These are phyloP conservation scores for Ariolimax columbianus DNA, from an alignment of 2,888 invertebrate species.

Conservation along the genomic window DNA sequence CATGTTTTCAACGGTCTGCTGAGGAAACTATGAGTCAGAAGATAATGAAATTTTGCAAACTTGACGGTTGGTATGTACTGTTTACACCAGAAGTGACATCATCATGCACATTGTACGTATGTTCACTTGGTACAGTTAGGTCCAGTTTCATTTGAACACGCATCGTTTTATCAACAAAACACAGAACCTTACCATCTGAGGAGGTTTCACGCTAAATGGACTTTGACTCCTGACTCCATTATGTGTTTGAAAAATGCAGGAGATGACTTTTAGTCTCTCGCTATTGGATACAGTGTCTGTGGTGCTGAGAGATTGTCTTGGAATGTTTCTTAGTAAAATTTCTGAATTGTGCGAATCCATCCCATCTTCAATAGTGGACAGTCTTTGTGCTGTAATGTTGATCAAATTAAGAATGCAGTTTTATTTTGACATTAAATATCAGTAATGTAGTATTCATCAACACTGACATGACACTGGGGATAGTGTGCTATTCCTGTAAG, in stretches of 20 bases:
- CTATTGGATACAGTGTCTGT: neutral
- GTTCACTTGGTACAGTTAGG: too few relatives aligned
- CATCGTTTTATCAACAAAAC: too few relatives aligned
- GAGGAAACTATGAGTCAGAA: too few relatives aligned
- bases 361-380: neutral
- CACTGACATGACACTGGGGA: neutral
- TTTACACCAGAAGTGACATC: too few relatives aligned
- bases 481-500: too few relatives aligned
- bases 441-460: neutral
- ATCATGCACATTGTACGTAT: too few relatives aligned
- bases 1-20: too few relatives aligned
- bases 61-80: too few relatives aligned
- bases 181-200: conserved; percentile 68
- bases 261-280: conserved; percentile 63
- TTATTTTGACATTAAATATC: neutral
- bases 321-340: neutral
- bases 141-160: too few relatives aligned
- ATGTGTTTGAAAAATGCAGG: conserved; percentile 67
- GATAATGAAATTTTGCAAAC: too few relatives aligned
- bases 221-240: conserved; percentile 60
- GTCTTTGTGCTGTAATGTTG: neutral
- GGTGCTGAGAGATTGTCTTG: conserved; percentile 11
- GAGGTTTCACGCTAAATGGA: conserved; percentile 69
- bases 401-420: neutral
- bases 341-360: neutral